A percentile compares a stretch with the other conserved stretches of the same genome.
These are phyloP conservation scores for Misgurnus mizolepis DNA, from an alignment of 2,113 vertebrate genomes.

Conservation along the genomic window DNA sequence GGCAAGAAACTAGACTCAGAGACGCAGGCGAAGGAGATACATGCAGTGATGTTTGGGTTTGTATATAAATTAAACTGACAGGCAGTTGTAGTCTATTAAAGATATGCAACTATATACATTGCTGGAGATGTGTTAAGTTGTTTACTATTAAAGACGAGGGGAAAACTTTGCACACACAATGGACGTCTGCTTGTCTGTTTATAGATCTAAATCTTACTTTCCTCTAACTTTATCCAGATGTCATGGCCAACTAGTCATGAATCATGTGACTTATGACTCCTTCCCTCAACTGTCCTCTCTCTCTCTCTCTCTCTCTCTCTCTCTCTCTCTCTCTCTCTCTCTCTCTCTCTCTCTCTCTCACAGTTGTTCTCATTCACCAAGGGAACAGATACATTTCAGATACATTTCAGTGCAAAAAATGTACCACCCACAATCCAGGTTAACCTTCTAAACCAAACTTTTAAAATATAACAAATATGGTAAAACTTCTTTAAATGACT, in stretches of 20 bases:
- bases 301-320: slow-evolving; percentile 5
- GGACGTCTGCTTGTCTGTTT: slow-evolving; percentile 50
- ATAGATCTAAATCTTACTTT: slow-evolving; percentile 54
- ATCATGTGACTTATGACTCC: slow-evolving; percentile 53
- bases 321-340: slow-evolving; percentile 14
- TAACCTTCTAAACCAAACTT: too few species aligned
- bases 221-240: slow-evolving; percentile 56
- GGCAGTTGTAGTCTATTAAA: slow-evolving; percentile 26
- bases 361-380: too few species aligned
- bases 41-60: slow-evolving; percentile 28
- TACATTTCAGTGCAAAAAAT: too few species aligned
- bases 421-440: too few species aligned
- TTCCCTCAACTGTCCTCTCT: neutral
- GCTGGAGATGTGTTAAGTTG: slow-evolving; percentile 13
- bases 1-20: slow-evolving; percentile 37
- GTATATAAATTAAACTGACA: slow-evolving; percentile 34
- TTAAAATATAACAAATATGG: too few species aligned
- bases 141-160: slow-evolving; percentile 6
- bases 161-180: slow-evolving; percentile 36
- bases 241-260: slow-evolving; percentile 43
- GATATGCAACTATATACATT: slow-evolving; percentile 14
- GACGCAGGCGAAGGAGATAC: slow-evolving; percentile 11
- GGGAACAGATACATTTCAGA: too few species aligned
- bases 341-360: neutral
- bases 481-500: too few species aligned